Evolutionary conservation across 1,140 invertebrate genomes (phyloP).

Genomic region (Trinorchestia longiramus): DNA sequence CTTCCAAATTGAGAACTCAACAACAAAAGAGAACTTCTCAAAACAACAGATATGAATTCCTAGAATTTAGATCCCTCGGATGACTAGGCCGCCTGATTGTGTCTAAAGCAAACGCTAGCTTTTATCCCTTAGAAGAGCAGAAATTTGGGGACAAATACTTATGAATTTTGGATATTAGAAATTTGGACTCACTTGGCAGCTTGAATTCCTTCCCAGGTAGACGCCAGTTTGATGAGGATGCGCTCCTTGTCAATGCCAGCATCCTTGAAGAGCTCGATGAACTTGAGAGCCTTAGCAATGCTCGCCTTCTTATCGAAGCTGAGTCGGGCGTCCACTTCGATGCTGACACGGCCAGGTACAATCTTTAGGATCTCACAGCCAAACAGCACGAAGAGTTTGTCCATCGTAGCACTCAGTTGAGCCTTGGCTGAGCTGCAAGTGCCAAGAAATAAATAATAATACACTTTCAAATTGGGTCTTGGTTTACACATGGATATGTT

Average conservation of each 20-base stretch:
- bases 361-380: constrained; percentile 98
- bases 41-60: too few species aligned
- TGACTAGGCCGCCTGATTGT: too few species aligned
- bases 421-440: constrained; percentile 67
- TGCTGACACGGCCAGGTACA: constrained; percentile 97
- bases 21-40: too few species aligned
- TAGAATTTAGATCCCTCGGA: too few species aligned
- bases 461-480: too few species aligned
- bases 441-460: background rate
- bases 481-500: too few species aligned
- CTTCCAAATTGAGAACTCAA: too few species aligned
- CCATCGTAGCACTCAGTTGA: constrained; percentile 84
- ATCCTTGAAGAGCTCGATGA: constrained; percentile 92
- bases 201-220: constrained; percentile 99
- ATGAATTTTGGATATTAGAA: background rate
- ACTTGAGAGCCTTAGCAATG: constrained; percentile 82
- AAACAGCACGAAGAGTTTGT: constrained; percentile 95
- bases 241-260: constrained; percentile 91
- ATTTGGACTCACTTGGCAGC: constrained; percentile 82
- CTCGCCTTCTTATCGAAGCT: constrained; percentile 79
- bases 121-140: background rate
- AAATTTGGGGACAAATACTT: background rate
- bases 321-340: constrained; percentile 97
- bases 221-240: constrained; percentile 96
- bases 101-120: background rate